Evolutionary conservation across 2,113 vertebrate genomes (phyloP).

Genomic region (Petrocephalus zakoni): DNA sequence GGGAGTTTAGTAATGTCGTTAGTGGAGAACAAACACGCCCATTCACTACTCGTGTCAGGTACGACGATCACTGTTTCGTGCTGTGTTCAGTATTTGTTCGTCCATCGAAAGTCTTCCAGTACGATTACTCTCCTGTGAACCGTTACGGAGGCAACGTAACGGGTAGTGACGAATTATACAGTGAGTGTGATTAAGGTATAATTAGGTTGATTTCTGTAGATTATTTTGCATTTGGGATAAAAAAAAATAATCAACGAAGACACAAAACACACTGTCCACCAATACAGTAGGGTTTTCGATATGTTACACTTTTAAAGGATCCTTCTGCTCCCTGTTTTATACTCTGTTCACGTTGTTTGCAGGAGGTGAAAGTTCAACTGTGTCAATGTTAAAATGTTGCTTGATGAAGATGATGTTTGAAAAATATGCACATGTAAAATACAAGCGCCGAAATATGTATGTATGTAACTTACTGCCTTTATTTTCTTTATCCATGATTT

Average conservation of each 20-base stretch:
- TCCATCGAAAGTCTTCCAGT: conserved; percentile 62
- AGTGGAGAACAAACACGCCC: not conserved
- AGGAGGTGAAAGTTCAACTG: not conserved
- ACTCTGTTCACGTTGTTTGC: not conserved
- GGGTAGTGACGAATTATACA: conserved; percentile 27
- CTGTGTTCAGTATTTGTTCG: conserved; percentile 39
- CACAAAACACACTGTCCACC: not conserved
- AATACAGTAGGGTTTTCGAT: not conserved
- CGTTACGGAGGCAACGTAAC: not conserved
- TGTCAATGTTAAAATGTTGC: conserved; percentile 53
- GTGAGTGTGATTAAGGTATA: not conserved
- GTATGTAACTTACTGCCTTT: conserved; percentile 34
- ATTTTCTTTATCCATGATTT: conserved; percentile 25
- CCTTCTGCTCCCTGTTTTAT: conserved; percentile 29
- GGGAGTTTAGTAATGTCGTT: not conserved
- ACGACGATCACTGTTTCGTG: not conserved
- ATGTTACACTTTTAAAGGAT: not conserved
- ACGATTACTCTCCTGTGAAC: conserved; percentile 36
- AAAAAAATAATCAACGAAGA: not conserved
- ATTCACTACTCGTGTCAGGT: not conserved
- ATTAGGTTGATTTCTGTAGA: not conserved
- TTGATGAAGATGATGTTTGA: conserved; percentile 61
- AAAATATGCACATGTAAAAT: conserved; percentile 70
- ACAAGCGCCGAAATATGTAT: conserved; percentile 40
- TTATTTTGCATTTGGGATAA: not conserved